Evolutionary conservation across 2,797 vertebrate species (phyloP), one percentile per base, ranked within the genome.

Genomic region (Myotis vivesi): DNA sequence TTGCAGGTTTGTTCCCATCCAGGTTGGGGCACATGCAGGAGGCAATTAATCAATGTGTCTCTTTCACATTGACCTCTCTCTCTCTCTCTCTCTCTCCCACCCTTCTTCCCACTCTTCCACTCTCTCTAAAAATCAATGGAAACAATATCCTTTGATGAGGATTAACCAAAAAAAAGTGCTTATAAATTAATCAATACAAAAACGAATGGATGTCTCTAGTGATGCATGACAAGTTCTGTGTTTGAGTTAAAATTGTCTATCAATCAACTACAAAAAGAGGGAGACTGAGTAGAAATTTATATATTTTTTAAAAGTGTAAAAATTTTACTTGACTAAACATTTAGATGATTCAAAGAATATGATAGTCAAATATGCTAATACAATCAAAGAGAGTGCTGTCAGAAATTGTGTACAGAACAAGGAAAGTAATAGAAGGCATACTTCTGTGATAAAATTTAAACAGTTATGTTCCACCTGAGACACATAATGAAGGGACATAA

Each of bases 191-290:
- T 87, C 25, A 46, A 41, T 79, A 38, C 10, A 83, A 91, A 94
- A 53, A 53, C 11, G 11, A 73, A 71, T 85, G 53, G 8, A 49
- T 68, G 64, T 83, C 51, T 86, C 51, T 71, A 79, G 4, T 36
- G 13, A 77, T 51, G 8, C 1, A 75, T 1, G 7, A 41, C 57
- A 92, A 59, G 7, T 23, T 89, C 55, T 36, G 0, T 64, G 79
- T 87, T 87, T 80, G 25, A 57, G 33, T 64, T 95, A 71, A 76
- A 92, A 76, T 55, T 87, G 79, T 57, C n/a, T 38, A 64, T 46
- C 33, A 68, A 25, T 76, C 10, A 87, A 79, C 17, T 51, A 69
- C 15, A 87, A 19, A 10, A 64, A 73, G 6, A 22, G 53, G 5
- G 85, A 22, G 8, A 68, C 5, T 87, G 22, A 73, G 30, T 25